Base-by-base conservation (phyloP, 1,140 invertebrate genomes). In the Archegozetes longisetosus region DNA sequence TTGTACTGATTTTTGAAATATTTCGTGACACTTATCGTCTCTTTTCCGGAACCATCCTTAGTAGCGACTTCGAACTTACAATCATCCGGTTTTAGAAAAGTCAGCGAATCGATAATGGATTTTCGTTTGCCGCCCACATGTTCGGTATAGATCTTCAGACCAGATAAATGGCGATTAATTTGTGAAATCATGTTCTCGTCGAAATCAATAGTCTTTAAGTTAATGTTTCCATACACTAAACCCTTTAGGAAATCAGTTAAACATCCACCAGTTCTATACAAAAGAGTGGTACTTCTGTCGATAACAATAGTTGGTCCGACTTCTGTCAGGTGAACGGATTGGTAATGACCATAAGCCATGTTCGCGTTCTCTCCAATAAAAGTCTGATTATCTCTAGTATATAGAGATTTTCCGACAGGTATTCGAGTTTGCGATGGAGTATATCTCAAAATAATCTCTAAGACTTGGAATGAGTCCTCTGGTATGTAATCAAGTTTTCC, bases 221-320 rank as follows among this genome's bases (percentile, higher is more conserved):
- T 40, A 6, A 40, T 17, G 6, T 40, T 40, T 17, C 17, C 17
- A 9, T 6, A 6, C 32, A 40, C 17, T 40, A 65, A 79, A 79
- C 67, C 79, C 76, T 4, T 26, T 9, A 55, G 6, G 25, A 55
- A 55, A 12, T 28, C 25, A 9, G 25, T 29, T 12, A 55, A 28
- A 9, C 14, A 6, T 27, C 53, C 53, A 9, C 9, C 27, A 6
- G 28, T n/a, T 9, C 25, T 6, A 26, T 27, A 55, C 64, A 20
- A 76, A 4, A 26, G n/a, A 12, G 53, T 55, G 12, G 53, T 20
- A 26, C 9, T 29, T 12, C 53, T 4, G 27, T 55, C 53, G 25
- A 55, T 26, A 27, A 55, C 53, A 4, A 55, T 6, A 4, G n/a
- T 27, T 23, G 22, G 22, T 9, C 53, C 53, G 9, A 14, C 9